These are phyloP conservation scores for Xenopus borealis DNA, from an alignment of 2,113 vertebrate species.

Conservation along the genomic window DNA sequence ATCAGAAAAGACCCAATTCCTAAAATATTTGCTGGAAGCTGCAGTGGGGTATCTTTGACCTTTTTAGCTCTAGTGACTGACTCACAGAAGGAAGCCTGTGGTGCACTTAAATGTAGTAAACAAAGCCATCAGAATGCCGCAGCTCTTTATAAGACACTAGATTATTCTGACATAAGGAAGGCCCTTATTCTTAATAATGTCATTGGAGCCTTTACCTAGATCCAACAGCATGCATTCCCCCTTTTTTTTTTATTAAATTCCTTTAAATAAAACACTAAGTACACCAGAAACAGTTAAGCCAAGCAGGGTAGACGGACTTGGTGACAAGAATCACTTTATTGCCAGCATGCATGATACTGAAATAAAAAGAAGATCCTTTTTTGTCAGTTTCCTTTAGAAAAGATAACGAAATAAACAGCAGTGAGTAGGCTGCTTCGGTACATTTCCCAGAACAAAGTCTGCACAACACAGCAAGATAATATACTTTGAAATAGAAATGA, in stretches of 20 bases:
- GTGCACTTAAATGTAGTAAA: background rate
- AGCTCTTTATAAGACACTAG: background rate
- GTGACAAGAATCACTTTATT: background rate
- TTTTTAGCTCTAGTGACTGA: background rate
- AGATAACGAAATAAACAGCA: slow-evolving; percentile 24
- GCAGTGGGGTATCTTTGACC: background rate
- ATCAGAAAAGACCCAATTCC: background rate
- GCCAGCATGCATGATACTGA: background rate
- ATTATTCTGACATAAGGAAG: background rate
- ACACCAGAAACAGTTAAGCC: background rate
- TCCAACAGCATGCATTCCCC: background rate
- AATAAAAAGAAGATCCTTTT: background rate
- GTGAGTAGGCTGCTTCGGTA: background rate
- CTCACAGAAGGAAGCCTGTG: background rate
- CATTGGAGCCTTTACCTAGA: background rate
- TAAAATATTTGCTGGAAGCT: background rate
- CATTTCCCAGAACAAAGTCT: slow-evolving; percentile 17
- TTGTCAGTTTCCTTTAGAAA: background rate
- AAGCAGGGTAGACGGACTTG: background rate
- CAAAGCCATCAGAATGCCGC: background rate
- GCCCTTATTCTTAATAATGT: background rate
- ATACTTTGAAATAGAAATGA: slow-evolving; percentile 5
- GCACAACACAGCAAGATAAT: slow-evolving; percentile 26
- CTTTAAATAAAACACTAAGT: background rate
- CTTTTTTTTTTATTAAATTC: background rate